Base-by-base conservation (phyloP, 2,797 vertebrate genomes). In the Epinephelus awoara region DNA sequence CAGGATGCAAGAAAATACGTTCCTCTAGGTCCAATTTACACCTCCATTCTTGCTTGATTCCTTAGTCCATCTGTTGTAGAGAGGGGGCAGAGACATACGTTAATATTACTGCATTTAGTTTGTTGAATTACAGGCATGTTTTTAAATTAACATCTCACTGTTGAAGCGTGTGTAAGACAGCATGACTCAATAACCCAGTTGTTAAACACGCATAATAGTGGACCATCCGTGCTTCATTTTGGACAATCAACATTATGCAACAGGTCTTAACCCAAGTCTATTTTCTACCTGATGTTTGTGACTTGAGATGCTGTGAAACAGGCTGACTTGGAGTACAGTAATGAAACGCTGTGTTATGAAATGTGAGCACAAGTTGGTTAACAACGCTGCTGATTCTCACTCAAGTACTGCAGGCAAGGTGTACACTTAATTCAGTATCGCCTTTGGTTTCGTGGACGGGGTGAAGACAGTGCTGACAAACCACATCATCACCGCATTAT, bases 61-160 rank as follows among this genome's bases (percentile, higher is more conserved):
- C 38, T 69, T 61, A 75, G 58, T 87, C 87, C 89, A 89, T 83
- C 89, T 94, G 82, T 77, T 62, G 21, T 3, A 29, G 15, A 57
- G 12, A 58, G 34, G 10, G 19, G 10, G 5, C 2, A 57, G n/a
- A 65, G 1, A 67, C 1, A 18, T 44, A 1, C 8, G 61, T 77
- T 63, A 42, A 10, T 3, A 58, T 63, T 64, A 63, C 11, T 51
- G 55, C 19, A 51, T 44, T 65, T 63, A 19, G 34, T 42, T 57
- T 27, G 2, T 9, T 58, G 7, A 75, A 46, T 57, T 38, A 59
- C 15, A 49, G n/a, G 18, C 12, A 73, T 1, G 49, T 34, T 46
- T 57, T 7, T 19, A 62, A 67, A 58, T 50, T 0, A 61, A 61
- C 5, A 15, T 3, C 34, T 72, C 12, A 66, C 15, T 54, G 27